A percentile compares a stretch with the other conserved stretches of the same genome.
phyloP scores from a whole-genome alignment of 2,888 invertebrate genomes.

The Lapara coniferarum region DNA sequence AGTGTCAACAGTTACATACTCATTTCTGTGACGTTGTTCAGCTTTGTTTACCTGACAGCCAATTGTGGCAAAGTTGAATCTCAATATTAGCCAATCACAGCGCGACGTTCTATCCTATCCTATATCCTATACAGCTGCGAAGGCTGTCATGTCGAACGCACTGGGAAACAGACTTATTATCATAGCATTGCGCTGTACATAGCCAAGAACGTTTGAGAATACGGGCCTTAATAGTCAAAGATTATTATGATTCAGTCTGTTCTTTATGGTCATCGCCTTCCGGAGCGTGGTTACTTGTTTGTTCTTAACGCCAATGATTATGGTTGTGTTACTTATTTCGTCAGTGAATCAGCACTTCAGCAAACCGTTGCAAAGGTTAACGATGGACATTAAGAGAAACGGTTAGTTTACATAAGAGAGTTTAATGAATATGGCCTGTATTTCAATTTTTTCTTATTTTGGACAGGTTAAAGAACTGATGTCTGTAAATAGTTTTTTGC shows the following conservation, averaged over 20 bases:
- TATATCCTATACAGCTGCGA: no score
- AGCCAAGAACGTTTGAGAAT: no score
- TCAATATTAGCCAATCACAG: no score
- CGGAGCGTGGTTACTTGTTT: not conserved
- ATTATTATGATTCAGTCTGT: slow-evolving; percentile 13
- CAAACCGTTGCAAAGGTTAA: slow-evolving; percentile 13
- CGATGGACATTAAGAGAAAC: slow-evolving; percentile 9
- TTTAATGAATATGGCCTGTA: not conserved
- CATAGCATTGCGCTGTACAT: no score
- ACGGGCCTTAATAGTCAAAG: not conserved
- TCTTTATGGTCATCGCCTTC: slow-evolving; percentile 10
- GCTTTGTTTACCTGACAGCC: no score
- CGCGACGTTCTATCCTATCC: no score
- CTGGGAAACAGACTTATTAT: no score
- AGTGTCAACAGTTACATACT: no score
- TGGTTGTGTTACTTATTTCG: slow-evolving; percentile 1
- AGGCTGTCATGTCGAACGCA: no score
- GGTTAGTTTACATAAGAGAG: not conserved
- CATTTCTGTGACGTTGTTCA: no score
- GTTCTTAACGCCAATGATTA: slow-evolving; percentile 12
- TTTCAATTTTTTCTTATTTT: not conserved
- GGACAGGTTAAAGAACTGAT: no score
- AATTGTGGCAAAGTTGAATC: no score
- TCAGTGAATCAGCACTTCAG: not conserved
- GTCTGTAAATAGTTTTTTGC: not conserved